Base-by-base conservation (phyloP, 1,140 invertebrate genomes). In the Euglossa dilemma region DNA sequence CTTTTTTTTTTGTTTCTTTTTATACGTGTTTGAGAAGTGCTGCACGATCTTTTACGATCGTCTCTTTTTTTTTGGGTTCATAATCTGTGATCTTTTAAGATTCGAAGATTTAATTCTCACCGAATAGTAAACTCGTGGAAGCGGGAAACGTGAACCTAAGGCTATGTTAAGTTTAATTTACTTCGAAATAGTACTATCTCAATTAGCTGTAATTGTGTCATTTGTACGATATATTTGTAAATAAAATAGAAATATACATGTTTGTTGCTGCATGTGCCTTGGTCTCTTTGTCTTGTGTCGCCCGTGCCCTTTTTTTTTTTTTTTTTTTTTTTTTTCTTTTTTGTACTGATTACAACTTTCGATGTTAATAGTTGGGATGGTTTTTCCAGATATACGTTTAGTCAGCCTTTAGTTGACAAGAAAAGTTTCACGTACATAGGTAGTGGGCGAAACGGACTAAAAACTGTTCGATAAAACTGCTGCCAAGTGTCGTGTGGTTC, bases 331-430 rank as follows among this genome's bases (percentile, higher is more conserved):
- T 74, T 36, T 67, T 67, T 74, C 72, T n/a, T 47, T 76, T 79
- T 76, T 71, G 82, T 79, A 81, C 66, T 63, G 69, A 84, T 80
- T 75, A 86, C 64, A 18, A 86, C 59, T 83, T 78, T 87, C 86
- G 88, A 90, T 91, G 89, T 93, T 93, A 92, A 92, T 91, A 87
- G 86, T 93, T 94, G 92, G 93, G 93, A 93, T 93, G 93, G 91
- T 94, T 91, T 94, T 94, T 94, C 91, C 94, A 94, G 94, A 94
- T 94, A 91, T 94, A 94, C 93, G 93, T 94, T 93, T 94, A 94
- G 89, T 92, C 92, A 87, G 87, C 86, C 85, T 86, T 84, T 90
- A 87, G 84, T 84, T 89, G 85, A 86, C 90, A 63, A 87, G 81
- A 87, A 85, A 81, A 83, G 75, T 87, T 87, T 90, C 77, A 72